Base-by-base conservation (phyloP, 1,140 invertebrate species). In the Leptinotarsa defecta region DNA sequence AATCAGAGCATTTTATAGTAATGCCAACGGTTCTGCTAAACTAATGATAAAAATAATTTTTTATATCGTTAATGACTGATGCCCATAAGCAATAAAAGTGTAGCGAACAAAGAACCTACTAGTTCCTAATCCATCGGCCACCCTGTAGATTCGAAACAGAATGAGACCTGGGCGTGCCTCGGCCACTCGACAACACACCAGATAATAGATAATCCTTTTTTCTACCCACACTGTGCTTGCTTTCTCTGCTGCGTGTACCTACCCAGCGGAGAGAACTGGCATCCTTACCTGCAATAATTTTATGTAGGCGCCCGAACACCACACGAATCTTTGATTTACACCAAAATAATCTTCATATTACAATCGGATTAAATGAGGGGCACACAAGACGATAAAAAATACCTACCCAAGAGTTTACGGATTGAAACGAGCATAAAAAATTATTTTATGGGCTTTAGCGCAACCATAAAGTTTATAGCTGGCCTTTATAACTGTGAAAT, bases 121-220 rank as follows among this genome's bases (percentile, higher is more conserved):
- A 43, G 8, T 8, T 43, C 34, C 8, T 43, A 11, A 43, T 43
- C 52, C 52, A 57, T 17, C 15, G 52, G 52, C 48, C 68, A 70
- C 68, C 68, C 34, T 70, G 68, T 70, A 70, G 20, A 62, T 63
- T 22, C 61, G 22, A 22, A 17, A 27, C 17, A 61, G 62, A 69
- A 69, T 61, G 67, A 69, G 64, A 27, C 27, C 69, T 68, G 75
- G 75, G 75, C 71, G 75, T 76, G 75, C 75, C 72, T 49, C 48
- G 24, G 24, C 27, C 74, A 63, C 68, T 57, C 52, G 52, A 57
- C 52, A 57, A 57, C 73, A 68, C 64, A 68, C 67, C 65, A 74
- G 75, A 76, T 76, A 76, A 76, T 76, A 76, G 75, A 76, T 73
- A 68, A 76, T 73, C 71, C 75, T 68, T 68, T 73, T 72, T 43